Evolutionary conservation across 2,797 vertebrate species (phyloP).

Genomic region (Channa striata): DNA sequence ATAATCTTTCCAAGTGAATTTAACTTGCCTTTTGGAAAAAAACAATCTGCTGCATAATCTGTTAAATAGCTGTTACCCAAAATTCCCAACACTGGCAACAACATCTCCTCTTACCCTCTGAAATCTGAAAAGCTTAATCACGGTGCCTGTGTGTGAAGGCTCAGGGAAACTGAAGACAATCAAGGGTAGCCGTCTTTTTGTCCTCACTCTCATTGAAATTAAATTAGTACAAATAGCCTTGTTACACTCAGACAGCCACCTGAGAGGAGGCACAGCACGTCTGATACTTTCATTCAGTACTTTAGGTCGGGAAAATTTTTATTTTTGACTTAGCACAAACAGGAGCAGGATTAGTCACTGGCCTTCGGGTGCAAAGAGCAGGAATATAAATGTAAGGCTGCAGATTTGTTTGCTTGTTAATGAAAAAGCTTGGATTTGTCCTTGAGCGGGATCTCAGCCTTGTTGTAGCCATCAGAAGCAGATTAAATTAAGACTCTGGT

Average conservation of each 20-base stretch:
- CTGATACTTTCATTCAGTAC: no score
- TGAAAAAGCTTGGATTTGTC: no score
- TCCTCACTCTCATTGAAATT: constrained; percentile 2
- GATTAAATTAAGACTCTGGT: no score
- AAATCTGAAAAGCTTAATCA: constrained; percentile 1
- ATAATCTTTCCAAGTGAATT: constrained; percentile 3
- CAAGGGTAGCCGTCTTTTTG: not conserved
- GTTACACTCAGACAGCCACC: not conserved
- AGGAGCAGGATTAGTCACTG: not conserved
- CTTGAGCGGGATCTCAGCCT: no score
- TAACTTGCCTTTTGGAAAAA: not conserved
- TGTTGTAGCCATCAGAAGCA: no score
- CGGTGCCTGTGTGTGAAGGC: not conserved
- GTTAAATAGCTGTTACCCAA: not conserved
- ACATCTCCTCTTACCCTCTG: not conserved
- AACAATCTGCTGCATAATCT: not conserved
- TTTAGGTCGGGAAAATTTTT: no score
- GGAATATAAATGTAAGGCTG: no score
- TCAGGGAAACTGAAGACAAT: constrained; percentile 9
- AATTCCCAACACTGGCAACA: constrained; percentile 1
- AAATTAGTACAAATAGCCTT: constrained; percentile 9
- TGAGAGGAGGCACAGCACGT: not conserved
- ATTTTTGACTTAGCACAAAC: no score
- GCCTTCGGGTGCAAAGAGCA: no score
- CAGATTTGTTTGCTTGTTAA: no score